A percentile compares a stretch with the other conserved stretches of the same genome.
These are phyloP conservation scores for Gadopsis marmoratus DNA, from an alignment of 2,797 vertebrate species.

Conservation along the genomic window DNA sequence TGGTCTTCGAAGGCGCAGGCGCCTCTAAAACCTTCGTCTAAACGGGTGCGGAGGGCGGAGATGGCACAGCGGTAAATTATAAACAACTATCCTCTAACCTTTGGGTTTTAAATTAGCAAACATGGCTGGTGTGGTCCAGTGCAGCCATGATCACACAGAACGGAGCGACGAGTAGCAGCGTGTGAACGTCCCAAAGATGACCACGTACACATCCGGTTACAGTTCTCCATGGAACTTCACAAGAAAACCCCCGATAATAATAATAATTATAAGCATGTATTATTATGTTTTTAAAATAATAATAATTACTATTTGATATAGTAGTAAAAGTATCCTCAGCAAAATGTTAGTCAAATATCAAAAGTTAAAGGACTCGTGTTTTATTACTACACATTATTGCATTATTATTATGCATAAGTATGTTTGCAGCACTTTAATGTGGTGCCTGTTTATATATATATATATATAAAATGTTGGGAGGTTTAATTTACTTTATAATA, in stretches of 20 bases:
- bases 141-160: constrained; percentile 88
- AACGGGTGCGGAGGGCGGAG: constrained; percentile 61
- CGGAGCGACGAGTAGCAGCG: constrained; percentile 64
- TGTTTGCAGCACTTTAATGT: background rate
- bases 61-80: constrained; percentile 81
- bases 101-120: constrained; percentile 89
- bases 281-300: background rate
- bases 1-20: constrained; percentile 63
- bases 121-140: constrained; percentile 88
- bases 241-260: constrained; percentile 40
- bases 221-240: constrained; percentile 40
- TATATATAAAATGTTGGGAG: background rate
- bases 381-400: background rate
- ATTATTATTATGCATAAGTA: background rate
- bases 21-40: constrained; percentile 68
- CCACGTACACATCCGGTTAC: constrained; percentile 72
- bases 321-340: background rate
- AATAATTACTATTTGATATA: background rate
- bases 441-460: background rate
- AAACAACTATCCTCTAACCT: constrained; percentile 85
- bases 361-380: too few species aligned
- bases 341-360: background rate
- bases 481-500: background rate
- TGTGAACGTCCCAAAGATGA: constrained; percentile 50
- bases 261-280: background rate